Base-by-base conservation (phyloP, 2,888 invertebrate genomes). In the Drosophila nr. perissopoda region DNA sequence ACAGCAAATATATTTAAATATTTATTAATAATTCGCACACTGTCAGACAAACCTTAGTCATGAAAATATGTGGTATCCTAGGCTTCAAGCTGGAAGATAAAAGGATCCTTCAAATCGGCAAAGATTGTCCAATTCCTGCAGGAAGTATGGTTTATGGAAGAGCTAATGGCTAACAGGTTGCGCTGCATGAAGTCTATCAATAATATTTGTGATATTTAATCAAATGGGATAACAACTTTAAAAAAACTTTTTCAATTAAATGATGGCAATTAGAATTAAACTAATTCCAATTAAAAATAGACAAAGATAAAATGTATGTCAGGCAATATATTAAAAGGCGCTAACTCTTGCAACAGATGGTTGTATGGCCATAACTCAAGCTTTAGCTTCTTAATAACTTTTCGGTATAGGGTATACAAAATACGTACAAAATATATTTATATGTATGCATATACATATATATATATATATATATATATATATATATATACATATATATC, bases 341-440 rank as follows among this genome's bases (percentile, higher is more conserved):
- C 6, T 18, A 27, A 36, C 25, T 13, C 11, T 27, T 11, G 42
- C 48, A 38, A 56, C 27, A 40, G n/a, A 38, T 25, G 54, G 2
- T 54, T 7, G 18, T 4, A 18, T 25, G 18, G 18, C 0, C n/a
- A 36, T 27, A 29, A 18, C 6, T 36, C 36, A 18, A 54, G 18
- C 10, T 38, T 3, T 40, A 27, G 27, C 10, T 38, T 1, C 54
- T 29, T 29, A 13, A 13, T 18, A 21, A 27, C n/a, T 34, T 51
- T 60, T 4, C 51, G 10, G 29, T 71, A 71, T 29, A 77, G 78
- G 76, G 76, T 77, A 78, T 63, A 38, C 10, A 27, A 25, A 46
- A 25, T 25, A 42, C 11, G 31, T 48, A 57, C 46, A 46, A 64
- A 38, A 18, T 21, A 40, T 42, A 29, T 52, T 34, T 38, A 70